Conservation (phyloP, 2,888 invertebrate species). For the Diarsia mendica region DNA sequence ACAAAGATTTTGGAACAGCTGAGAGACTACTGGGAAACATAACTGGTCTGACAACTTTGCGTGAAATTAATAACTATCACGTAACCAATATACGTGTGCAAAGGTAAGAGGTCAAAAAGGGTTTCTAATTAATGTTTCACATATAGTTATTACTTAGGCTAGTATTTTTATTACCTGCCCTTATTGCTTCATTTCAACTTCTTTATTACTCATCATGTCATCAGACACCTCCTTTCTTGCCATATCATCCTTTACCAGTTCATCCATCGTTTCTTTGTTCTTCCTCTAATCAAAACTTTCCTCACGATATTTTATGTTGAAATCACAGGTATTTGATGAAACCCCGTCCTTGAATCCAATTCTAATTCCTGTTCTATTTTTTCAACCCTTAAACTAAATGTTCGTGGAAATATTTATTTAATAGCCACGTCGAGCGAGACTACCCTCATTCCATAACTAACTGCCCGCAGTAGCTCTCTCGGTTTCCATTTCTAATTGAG, state of each 20-base stretch:
- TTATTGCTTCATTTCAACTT: too few species aligned
- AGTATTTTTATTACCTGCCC: neutral
- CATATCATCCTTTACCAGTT: too few species aligned
- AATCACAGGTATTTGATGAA: neutral
- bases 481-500: conserved; percentile 75
- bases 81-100: conserved; percentile 9
- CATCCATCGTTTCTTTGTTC: too few species aligned
- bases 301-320: too few species aligned
- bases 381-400: neutral
- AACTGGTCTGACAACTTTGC: conserved; percentile 4
- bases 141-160: neutral
- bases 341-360: neutral
- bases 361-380: neutral
- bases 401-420: neutral
- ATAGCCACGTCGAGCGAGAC: conserved; percentile 12
- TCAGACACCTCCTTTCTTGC: too few species aligned
- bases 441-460: conserved; percentile 29
- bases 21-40: conserved; percentile 15
- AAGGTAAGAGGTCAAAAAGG: conserved; percentile 1
- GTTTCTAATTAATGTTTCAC: neutral
- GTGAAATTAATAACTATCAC: neutral
- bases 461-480: conserved; percentile 45
- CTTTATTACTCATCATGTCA: too few species aligned
- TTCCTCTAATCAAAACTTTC: too few species aligned
- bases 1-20: conserved; percentile 26